Base-by-base conservation (phyloP, 2,888 invertebrate genomes). In the Thalpophila matura region DNA sequence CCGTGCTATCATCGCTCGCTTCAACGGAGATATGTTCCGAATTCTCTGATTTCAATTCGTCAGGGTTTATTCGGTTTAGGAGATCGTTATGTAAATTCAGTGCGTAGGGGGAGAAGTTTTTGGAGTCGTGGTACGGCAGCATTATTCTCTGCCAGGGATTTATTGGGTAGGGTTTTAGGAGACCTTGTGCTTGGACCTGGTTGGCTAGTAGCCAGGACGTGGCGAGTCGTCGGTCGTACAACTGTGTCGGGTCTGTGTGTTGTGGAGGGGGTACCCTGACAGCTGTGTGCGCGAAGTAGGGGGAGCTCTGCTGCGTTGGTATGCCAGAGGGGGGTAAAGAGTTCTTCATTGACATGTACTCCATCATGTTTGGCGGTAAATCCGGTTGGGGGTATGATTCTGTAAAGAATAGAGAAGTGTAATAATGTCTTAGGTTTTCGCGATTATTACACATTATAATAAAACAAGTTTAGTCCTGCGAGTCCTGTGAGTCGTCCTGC, bases 1-100 rank as follows among this genome's bases (percentile, higher is more conserved):
- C 96, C 2, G 95, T 88, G 55, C 96, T 96, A 72, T 96, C 96
- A 59, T 96, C 96, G 62, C 96, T 96, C 0, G 95, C 92, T 95
- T 96, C 91, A 42, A 96, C 90, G 56, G 95, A 91, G 78, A 96
- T 87, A 77, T 95, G 90, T 89, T 96, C 86, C 20, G 91, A 88
- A 61, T 87, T 83, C 46, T 94, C 94, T 0, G 93, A 92, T 76
- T 94, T 95, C 0, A 92, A 90, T 58, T 93, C 94, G 5, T 95
- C 94, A 0, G 90, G 82, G 40, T 89, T 89, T 29, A 92, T 92
- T 86, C 91, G 86, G 73, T 86, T 91, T 12, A 93, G 74, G 1
- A 94, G 83, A 63, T 94, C 93, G 47, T 82, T 91, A 60, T 92
- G 92, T 7, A 94, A 79, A 55, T 83, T 91, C 1, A 93, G 70